Evolutionary conservation across 1,140 invertebrate genomes (phyloP), one percentile per base, ranked within the genome.

Genomic region (Tribolium castaneum): DNA sequence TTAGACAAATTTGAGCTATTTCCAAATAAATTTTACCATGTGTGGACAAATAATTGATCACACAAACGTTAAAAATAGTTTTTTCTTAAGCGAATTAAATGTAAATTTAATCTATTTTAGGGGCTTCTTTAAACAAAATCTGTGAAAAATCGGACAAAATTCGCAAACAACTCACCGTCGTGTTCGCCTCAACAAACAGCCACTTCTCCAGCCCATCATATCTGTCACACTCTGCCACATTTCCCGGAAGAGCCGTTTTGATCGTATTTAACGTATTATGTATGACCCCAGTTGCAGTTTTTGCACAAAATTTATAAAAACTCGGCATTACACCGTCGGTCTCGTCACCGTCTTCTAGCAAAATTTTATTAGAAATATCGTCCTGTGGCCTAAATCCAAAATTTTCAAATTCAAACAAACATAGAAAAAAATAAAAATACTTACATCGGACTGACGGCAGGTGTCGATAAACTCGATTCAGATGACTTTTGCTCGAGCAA

Each of bases 401-500:
- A 1, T 19, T 19, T 19, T 19, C 16, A 19, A 19, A 1, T 2
- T 19, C 16, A 19, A 19, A 19, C 2, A 19, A 1, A 19, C 16
- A 1, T 19, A 19, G 2, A 19, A 19, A 2, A 19, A 19, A 30
- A 30, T 30, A 30, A 76, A 70, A 59, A 51, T 59, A 76, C 56
- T 79, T 80, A 85, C 86, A 86, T 84, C 14, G 85, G 86, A 81
- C 85, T 86, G n/a, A 85, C 70, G 16, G 83, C 80, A 10, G 86
- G 86, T n/a, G 86, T 86, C 16, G 83, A 84, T 25, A 84, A 56
- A 80, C 54, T 82, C n/a, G 83, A 84, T 78, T 88, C 89, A 45
- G 88, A 88, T 6, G 90, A 90, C 78, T 91, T 90, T 81, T 92
- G 91, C 81, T 92, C 91, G 35, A 94, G 85, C 71, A 94, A 84